Base-by-base conservation (phyloP, 2,113 vertebrate species). In the Romanogobio albipinnatus region DNA sequence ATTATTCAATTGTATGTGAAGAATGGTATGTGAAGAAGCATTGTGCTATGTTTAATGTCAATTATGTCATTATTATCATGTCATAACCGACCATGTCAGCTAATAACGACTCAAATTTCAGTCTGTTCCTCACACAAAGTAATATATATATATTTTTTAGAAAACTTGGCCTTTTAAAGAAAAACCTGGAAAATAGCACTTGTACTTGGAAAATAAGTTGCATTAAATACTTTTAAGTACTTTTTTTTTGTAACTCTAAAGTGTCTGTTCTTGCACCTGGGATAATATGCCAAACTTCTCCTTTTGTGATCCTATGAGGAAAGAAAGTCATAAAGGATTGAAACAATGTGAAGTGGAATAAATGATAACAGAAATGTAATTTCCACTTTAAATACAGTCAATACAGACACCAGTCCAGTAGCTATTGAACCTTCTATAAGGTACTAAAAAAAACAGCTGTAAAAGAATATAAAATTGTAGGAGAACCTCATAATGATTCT, bases 301-400 rank as follows among this genome's bases (percentile, higher is more conserved):
- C 33, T 70, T 70, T 70, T 70, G 36, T 43, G 66, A 70, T 70
- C 66, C 17, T 56, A 56, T 56, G 53, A 56, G 53, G 53, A 56
- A 56, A 56, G 53, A 56, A 56, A 56, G 53, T 56, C 53, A 56
- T 56, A 56, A 17, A 56, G 53, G 53, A 56, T 56, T 56, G 53
- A 56, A 56, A 56, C 53, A 43, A 70, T 0, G 10, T 11, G 66
- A 36, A 22, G 66, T 10, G 39, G 66, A 70, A 70, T 43, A 70
- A 43, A 70, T 43, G 66, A 36, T 70, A 43, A 70, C 66, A 43
- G 9, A n/a, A 70, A 22, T 43, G 22, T 70, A 1, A 43, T n/a
- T 70, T 70, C 39, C 66, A 70, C 9, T 22, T 19, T 43, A 70
- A 70, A 70, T 11, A 70, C 33, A 11, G 9, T 70, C 2, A 2